phyloP scores from a whole-genome alignment of 1,140 invertebrate genomes.

The Drosophila triauraria region DNA sequence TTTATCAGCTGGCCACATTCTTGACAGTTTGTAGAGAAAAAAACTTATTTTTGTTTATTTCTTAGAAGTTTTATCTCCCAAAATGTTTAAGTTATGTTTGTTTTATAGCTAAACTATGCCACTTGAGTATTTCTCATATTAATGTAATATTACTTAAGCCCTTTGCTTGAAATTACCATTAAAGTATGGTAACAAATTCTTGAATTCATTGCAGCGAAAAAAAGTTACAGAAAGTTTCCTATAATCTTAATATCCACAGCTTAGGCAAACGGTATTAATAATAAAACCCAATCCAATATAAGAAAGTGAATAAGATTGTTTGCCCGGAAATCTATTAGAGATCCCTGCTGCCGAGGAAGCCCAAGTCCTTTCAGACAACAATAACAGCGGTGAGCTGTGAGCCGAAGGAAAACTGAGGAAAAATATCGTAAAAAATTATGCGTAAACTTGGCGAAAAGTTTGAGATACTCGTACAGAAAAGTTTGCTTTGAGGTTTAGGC shows the following conservation, averaged over 20 bases:
- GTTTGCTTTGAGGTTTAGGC: conserved; percentile 26
- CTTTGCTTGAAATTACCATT: conserved; percentile 4
- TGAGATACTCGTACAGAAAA: conserved; percentile 24
- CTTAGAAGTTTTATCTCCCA: neutral
- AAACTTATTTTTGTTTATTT: conserved; percentile 2
- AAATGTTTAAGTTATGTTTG: neutral
- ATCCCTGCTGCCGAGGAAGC: conserved; percentile 6
- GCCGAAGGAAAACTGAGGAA: conserved; percentile 24
- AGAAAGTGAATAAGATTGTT: conserved; percentile 37
- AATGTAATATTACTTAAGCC: neutral
- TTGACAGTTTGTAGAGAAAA: neutral
- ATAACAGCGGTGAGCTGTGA: conserved; percentile 17
- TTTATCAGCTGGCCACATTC: neutral
- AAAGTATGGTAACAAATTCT: conserved; percentile 6
- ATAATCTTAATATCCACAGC: conserved; percentile 36
- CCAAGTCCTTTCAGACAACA: conserved; percentile 25
- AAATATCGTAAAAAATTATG: conserved; percentile 62
- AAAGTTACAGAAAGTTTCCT: conserved; percentile 13
- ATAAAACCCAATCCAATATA: conserved; percentile 38
- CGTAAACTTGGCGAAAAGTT: conserved; percentile 53
- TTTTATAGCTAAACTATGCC: neutral
- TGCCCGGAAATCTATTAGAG: conserved; percentile 42
- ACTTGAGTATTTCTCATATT: neutral
- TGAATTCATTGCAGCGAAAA: conserved; percentile 14
- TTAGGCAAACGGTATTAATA: conserved; percentile 39